These are phyloP conservation scores for Crax fasciolata DNA, from an alignment of 2,797 vertebrate genomes.

Conservation along the genomic window DNA sequence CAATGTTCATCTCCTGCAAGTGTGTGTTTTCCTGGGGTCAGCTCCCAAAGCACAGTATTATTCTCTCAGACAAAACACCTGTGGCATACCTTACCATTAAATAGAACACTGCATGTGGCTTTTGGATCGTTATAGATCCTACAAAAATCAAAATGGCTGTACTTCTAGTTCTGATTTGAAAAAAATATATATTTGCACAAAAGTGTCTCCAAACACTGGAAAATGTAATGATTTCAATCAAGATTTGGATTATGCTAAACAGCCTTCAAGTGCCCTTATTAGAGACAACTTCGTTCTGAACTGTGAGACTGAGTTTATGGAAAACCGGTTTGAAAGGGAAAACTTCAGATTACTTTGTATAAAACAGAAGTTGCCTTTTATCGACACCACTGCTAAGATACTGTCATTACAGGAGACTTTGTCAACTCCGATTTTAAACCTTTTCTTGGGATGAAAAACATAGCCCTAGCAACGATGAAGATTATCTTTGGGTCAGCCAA, in stretches of 20 bases:
- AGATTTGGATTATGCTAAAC: not conserved
- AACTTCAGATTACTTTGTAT: not conserved
- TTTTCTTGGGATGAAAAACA: not conserved
- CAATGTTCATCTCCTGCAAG: not conserved
- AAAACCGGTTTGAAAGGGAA: slow-evolving; percentile 10
- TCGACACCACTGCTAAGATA: not conserved
- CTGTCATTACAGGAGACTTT: not conserved
- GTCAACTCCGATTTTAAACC: not conserved
- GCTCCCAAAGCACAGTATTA: not conserved
- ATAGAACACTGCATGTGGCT: not conserved
- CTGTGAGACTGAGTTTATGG: not conserved
- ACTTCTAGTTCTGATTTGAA: not conserved
- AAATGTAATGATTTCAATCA: not conserved
- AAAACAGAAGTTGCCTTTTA: not conserved
- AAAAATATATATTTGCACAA: not conserved
- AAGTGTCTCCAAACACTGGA: not conserved
- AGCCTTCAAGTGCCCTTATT: not conserved
- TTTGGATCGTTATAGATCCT: not conserved
- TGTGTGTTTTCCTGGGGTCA: not conserved
- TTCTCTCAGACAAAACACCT: not conserved
- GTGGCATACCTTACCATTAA: not conserved
- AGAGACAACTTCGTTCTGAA: not conserved
- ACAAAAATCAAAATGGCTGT: not conserved
- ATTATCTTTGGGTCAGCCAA: not conserved
- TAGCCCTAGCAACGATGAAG: not conserved